phyloP scores from a whole-genome alignment of 2,888 invertebrate species.

The Brachypalpus laphriformis region DNA sequence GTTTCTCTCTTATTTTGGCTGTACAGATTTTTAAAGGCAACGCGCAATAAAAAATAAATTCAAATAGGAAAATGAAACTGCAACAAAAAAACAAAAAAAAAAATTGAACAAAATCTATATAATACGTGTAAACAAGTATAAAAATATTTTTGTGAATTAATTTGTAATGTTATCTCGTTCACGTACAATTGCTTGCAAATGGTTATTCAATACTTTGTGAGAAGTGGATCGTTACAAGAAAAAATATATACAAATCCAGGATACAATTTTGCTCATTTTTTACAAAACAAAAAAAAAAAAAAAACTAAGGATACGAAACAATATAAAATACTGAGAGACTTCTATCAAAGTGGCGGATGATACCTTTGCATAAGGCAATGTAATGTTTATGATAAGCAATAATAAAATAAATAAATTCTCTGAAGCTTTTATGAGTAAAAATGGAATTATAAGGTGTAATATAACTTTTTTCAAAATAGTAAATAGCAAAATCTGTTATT shows the following conservation, averaged over 20 bases:
- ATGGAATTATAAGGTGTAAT: constrained; percentile 45
- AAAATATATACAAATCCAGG: constrained; percentile 36
- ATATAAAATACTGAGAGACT: constrained; percentile 10
- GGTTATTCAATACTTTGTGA: constrained; percentile 53
- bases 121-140: constrained; percentile 52
- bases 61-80: constrained; percentile 53
- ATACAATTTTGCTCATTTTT: constrained; percentile 64
- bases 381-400: constrained; percentile 82
- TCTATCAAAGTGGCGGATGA: constrained; percentile 54
- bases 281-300: constrained; percentile 4
- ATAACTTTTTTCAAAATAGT: constrained; percentile 59
- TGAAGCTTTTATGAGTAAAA: constrained; percentile 67
- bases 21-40: constrained; percentile 60
- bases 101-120: no score
- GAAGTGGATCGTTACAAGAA: not conserved
- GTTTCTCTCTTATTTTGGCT: constrained; percentile 33
- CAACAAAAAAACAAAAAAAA: constrained; percentile 35
- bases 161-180: constrained; percentile 74
- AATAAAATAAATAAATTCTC: constrained; percentile 75
- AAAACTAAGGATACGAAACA: constrained; percentile 1
- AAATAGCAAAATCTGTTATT: constrained; percentile 57
- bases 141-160: constrained; percentile 71
- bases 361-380: constrained; percentile 56
- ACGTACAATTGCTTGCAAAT: constrained; percentile 68
- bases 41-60: constrained; percentile 61